Percentiles rank a stretch among this genome's conserved stretches.
phyloP scores from a whole-genome alignment of 1,140 invertebrate species.

The Hylaeus volcanicus region DNA sequence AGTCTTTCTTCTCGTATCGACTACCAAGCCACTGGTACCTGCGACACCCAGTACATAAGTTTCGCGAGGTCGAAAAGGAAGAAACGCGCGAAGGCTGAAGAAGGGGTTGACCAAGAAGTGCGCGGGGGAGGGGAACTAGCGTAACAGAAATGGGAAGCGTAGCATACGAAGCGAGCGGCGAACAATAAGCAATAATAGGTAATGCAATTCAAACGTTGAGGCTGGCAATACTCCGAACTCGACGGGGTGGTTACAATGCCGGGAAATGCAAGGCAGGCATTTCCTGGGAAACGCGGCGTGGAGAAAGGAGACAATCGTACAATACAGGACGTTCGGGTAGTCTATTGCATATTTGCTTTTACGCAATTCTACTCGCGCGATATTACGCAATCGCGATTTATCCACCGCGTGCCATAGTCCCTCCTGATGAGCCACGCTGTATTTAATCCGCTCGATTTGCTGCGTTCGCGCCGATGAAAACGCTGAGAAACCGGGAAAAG shows the following conservation, averaged over 20 bases:
- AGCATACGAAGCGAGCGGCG: slow-evolving; percentile 62
- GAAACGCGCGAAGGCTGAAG: slow-evolving; percentile 7
- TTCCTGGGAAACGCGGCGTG: slow-evolving; percentile 68
- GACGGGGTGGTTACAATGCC: slow-evolving; percentile 69
- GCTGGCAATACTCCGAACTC: slow-evolving; percentile 72
- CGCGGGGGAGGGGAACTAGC: slow-evolving; percentile 11
- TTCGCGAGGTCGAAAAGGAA: background rate
- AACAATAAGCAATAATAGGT: slow-evolving; percentile 78
- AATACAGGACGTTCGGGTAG: slow-evolving; percentile 68
- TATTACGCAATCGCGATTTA: slow-evolving; percentile 75
- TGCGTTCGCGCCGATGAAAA: slow-evolving; percentile 41
- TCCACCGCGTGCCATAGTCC: slow-evolving; percentile 44
- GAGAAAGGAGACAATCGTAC: slow-evolving; percentile 76
- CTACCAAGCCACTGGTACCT: too few relatives aligned
- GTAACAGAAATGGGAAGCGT: slow-evolving; percentile 33
- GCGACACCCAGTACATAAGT: background rate
- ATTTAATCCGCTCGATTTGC: slow-evolving; percentile 59
- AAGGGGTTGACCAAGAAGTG: slow-evolving; percentile 41
- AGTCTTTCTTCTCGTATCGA: too few relatives aligned
- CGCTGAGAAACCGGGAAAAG: slow-evolving; percentile 10
- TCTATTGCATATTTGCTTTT: slow-evolving; percentile 76
- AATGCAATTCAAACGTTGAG: slow-evolving; percentile 76
- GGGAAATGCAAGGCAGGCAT: slow-evolving; percentile 75
- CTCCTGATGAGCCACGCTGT: slow-evolving; percentile 43
- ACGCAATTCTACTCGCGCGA: slow-evolving; percentile 70